Percentiles rank a stretch among this genome's conserved stretches.
Evolutionary conservation across 2,888 invertebrate species (phyloP).

Genomic region (Dioctria linearis): DNA sequence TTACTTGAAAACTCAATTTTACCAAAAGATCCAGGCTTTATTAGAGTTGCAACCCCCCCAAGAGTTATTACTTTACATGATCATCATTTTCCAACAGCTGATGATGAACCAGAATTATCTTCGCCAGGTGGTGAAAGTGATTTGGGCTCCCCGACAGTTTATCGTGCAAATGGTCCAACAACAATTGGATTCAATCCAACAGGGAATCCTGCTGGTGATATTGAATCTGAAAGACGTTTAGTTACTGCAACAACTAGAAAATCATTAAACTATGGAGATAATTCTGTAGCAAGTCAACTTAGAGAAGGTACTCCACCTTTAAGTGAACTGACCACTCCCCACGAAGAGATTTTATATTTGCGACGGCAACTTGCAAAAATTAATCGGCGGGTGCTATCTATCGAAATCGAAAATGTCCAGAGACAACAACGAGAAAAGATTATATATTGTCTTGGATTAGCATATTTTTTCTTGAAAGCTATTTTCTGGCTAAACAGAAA

Average conservation of each 20-base stretch:
- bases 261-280: constrained; percentile 61
- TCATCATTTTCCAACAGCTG: constrained; percentile 84
- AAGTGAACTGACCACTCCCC: constrained; percentile 78
- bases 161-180: constrained; percentile 64
- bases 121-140: constrained; percentile 57
- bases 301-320: constrained; percentile 81
- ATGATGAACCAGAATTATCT: constrained; percentile 70
- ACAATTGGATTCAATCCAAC: constrained; percentile 66
- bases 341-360: constrained; percentile 87
- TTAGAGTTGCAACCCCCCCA: constrained; percentile 91
- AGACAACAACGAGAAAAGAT: constrained; percentile 90
- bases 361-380: constrained; percentile 89
- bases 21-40: constrained; percentile 79
- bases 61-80: constrained; percentile 88
- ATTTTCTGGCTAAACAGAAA: constrained; percentile 85
- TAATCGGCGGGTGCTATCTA: constrained; percentile 87
- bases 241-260: constrained; percentile 11
- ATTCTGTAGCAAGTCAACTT: constrained; percentile 63
- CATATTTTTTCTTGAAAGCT: constrained; percentile 89
- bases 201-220: constrained; percentile 65
- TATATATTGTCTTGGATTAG: constrained; percentile 86
- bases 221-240: constrained; percentile 66
- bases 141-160: constrained; percentile 64
- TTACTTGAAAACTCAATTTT: constrained; percentile 87
- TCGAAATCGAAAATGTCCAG: constrained; percentile 89